phyloP scores from a whole-genome alignment of 2,797 vertebrate species.

The Pantherophis alleghaniensis region DNA sequence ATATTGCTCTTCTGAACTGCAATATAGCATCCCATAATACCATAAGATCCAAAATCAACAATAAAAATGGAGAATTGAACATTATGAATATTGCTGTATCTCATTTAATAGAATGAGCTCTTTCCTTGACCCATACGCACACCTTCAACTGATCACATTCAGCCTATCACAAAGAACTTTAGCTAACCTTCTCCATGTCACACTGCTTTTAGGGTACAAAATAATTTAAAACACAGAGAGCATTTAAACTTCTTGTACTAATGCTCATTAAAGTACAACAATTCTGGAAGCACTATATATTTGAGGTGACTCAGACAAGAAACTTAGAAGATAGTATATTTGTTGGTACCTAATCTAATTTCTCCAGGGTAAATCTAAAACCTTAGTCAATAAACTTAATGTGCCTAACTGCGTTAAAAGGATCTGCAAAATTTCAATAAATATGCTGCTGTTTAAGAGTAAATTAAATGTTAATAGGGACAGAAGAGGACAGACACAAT shows the following conservation, averaged over 20 bases:
- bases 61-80: background rate
- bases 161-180: background rate
- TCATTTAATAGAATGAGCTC: background rate
- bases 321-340: background rate
- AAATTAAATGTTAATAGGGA: background rate
- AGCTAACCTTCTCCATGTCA: background rate
- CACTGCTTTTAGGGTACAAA: background rate
- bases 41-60: background rate
- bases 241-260: background rate
- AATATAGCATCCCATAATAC: background rate
- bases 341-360: background rate
- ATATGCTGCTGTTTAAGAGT: background rate
- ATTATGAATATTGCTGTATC: background rate
- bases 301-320: background rate
- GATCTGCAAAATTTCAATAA: background rate
- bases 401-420: background rate
- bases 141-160: background rate
- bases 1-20: background rate
- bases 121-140: background rate
- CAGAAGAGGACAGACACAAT: background rate
- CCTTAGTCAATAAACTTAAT: background rate
- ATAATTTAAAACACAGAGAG: background rate
- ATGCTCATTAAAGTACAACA: background rate
- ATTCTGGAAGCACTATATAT: background rate
- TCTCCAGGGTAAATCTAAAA: background rate